A percentile compares a stretch with the other conserved stretches of the same genome.
Conservation (phyloP, 2,888 invertebrate species). For the Ochropacha duplaris region DNA sequence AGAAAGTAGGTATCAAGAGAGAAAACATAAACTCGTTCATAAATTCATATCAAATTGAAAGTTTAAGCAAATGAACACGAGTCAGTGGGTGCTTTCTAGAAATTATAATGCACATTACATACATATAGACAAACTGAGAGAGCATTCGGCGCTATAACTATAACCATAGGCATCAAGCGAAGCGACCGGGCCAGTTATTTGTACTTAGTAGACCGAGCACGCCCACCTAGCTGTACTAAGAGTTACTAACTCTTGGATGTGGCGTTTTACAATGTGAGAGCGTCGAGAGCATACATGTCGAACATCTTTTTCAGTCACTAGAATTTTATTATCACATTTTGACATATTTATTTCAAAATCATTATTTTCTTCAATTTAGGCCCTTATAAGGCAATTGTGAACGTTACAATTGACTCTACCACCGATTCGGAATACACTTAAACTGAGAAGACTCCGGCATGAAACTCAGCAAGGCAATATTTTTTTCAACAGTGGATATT, state of each 20-base stretch:
- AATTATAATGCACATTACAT: conserved; percentile 60
- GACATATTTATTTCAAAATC: too few species aligned
- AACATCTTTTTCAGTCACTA: too few species aligned
- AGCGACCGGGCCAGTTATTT: conserved; percentile 47
- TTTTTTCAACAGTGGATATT: too few species aligned
- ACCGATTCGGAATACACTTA: too few species aligned
- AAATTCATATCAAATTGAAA: conserved; percentile 75
- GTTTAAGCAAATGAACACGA: conserved; percentile 72
- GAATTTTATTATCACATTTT: too few species aligned
- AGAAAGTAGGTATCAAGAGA: conserved; percentile 51
- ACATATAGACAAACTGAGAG: conserved; percentile 38
- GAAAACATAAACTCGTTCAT: conserved; percentile 57
- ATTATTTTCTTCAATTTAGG: too few species aligned
- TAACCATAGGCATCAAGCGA: conserved; percentile 45
- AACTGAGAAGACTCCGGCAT: too few species aligned
- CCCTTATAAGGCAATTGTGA: too few species aligned
- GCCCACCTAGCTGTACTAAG: conserved; percentile 50
- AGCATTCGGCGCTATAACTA: conserved; percentile 33
- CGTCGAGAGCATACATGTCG: too few species aligned
- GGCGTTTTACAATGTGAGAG: conserved; percentile 18
- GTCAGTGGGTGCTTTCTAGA: conserved; percentile 71
- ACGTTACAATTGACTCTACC: too few species aligned
- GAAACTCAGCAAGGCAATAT: too few species aligned
- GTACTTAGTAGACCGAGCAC: conserved; percentile 65
- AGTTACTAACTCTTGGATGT: conserved; percentile 28